Base-by-base conservation (phyloP, 1,140 invertebrate genomes). In the Metopolophium dirhodum region DNA sequence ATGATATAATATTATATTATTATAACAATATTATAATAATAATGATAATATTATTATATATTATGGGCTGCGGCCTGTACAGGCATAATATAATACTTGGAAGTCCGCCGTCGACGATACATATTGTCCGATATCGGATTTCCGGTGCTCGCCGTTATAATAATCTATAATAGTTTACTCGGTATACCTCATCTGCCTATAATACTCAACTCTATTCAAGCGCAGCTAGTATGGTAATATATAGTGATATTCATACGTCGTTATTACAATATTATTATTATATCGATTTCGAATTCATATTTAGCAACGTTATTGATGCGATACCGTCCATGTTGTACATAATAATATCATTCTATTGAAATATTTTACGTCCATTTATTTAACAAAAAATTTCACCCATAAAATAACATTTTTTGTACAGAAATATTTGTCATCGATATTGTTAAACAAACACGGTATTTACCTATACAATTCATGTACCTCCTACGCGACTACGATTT, bases 91-190 rank as follows among this genome's bases (percentile, higher is more conserved):
- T n/a, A n/a, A n/a, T 6, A 68, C 61, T 68, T 18, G 61, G 14
- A 68, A 68, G 61, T 68, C 61, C 61, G 61, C n/a, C 61, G 61
- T 68, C 61, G 61, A n/a, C 30, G 30, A 68, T 68, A 68, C 61
- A 68, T 68, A 68, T 68, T 68, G 61, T n/a, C 61, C 61, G 61
- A 68, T 68, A 68, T 68, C 61, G 61, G 61, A 68, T 68, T 68
- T 68, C 61, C 61, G 61, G 61, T 68, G 11, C 61, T 68, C 61
- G 61, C 61, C 61, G 61, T 68, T 14, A n/a, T n/a, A 68, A 68
- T 68, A 68, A 61, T 9, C 51, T 23, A 23, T 23, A 54, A 47
- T 47, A 18, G 47, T 49, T 1, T 49, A 49, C 47, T 41, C 51
- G 9, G 26, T 61, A 30, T 30, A 30, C 30, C 11, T 68, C 61